Evolutionary conservation across 2,888 invertebrate species (phyloP).

Genomic region (Aleiodes testaceus): DNA sequence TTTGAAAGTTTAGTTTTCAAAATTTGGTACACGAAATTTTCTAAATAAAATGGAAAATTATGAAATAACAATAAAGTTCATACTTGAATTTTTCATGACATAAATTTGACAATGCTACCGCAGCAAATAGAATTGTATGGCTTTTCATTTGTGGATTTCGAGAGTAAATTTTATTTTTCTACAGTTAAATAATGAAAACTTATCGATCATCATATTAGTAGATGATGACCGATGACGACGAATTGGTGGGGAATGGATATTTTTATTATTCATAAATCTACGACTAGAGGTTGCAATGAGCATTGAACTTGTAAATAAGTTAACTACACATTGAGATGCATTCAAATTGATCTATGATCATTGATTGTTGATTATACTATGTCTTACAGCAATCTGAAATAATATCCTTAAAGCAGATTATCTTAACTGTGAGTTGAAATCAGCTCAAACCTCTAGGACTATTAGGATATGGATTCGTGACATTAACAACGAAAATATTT

Average conservation of each 20-base stretch:
- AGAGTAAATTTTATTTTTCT: not conserved
- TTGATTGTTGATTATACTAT: no score
- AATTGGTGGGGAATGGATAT: no score
- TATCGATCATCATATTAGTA: no score
- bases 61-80: conserved; percentile 16
- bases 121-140: conserved; percentile 2
- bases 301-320: no score
- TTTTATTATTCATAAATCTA: not conserved
- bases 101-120: conserved; percentile 4
- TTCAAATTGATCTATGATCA: no score
- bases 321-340: no score
- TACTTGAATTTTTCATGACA: conserved; percentile 21
- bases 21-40: not conserved
- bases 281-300: not conserved
- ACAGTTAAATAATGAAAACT: not conserved
- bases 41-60: not conserved
- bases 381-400: no score
- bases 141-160: not conserved
- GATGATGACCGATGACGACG: no score
- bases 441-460: no score
- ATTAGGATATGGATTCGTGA: conserved; percentile 14
- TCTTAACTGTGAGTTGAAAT: no score
- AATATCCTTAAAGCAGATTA: no score
- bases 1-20: not conserved
- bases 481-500: conserved; percentile 7